Percentiles rank a stretch among this genome's conserved stretches.
Evolutionary conservation across 1,140 invertebrate genomes (phyloP).

Genomic region (Drosophila pseudoobscura): DNA sequence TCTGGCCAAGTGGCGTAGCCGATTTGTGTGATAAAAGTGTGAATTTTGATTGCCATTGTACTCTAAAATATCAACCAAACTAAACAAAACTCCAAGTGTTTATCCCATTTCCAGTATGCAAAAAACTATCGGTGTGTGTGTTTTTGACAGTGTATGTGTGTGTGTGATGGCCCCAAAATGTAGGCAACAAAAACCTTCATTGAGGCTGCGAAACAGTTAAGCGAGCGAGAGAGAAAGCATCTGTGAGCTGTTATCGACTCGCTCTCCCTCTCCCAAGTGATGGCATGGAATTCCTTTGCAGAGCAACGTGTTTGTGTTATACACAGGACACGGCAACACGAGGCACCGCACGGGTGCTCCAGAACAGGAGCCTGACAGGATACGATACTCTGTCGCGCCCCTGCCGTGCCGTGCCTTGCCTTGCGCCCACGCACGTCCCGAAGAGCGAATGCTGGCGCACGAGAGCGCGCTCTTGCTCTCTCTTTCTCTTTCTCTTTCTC

Average conservation of each 20-base stretch:
- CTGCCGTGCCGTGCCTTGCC: slow-evolving; percentile 23
- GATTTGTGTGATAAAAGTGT: slow-evolving; percentile 66
- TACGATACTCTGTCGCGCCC: slow-evolving; percentile 8
- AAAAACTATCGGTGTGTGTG: neutral
- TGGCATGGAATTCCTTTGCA: slow-evolving; percentile 58
- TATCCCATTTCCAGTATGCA: slow-evolving; percentile 13
- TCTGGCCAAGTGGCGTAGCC: slow-evolving; percentile 47
- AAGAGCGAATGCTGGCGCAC: slow-evolving; percentile 7
- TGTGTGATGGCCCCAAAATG: slow-evolving; percentile 31
- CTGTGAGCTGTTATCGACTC: slow-evolving; percentile 23
- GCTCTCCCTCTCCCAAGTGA: slow-evolving; percentile 4
- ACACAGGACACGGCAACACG: slow-evolving; percentile 58
- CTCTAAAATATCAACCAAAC: slow-evolving; percentile 3
- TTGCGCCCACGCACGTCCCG: slow-evolving; percentile 69
- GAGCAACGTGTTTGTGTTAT: slow-evolving; percentile 70
- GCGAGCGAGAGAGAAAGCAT: slow-evolving; percentile 16
- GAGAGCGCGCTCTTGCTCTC: too few species aligned
- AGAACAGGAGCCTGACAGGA: too few species aligned
- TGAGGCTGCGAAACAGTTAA: slow-evolving; percentile 15
- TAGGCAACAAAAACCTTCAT: slow-evolving; percentile 48
- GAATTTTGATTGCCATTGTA: slow-evolving; percentile 12
- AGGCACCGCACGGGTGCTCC: neutral
- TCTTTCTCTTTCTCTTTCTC: neutral
- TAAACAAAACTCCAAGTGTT: slow-evolving; percentile 16
- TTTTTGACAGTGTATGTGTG: neutral